phyloP scores from a whole-genome alignment of 2,113 vertebrate genomes.

The Typhlomys cinereus region DNA sequence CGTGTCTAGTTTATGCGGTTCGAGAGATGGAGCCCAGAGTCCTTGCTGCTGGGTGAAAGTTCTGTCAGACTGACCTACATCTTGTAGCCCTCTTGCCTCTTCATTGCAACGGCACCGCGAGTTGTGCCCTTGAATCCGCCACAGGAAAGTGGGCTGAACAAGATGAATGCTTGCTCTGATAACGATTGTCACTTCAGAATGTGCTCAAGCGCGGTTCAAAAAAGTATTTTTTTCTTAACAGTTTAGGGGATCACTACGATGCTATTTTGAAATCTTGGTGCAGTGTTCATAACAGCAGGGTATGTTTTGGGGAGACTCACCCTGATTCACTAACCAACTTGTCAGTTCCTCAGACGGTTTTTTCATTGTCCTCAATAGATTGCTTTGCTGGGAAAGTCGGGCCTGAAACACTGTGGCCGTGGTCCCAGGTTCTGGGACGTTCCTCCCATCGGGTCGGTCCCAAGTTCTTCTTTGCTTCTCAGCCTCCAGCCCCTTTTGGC shows the following conservation, averaged over 20 bases:
- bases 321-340: rapidly evolving
- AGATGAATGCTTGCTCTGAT: neutral
- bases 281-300: neutral
- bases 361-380: rapidly evolving
- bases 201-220: neutral
- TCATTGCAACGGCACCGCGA: neutral
- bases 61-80: neutral
- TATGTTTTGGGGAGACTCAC: rapidly evolving
- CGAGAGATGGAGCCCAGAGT: too few species aligned
- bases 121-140: neutral
- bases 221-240: neutral
- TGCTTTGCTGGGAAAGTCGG: rapidly evolving
- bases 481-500: neutral
- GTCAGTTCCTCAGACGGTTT: neutral
- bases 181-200: neutral
- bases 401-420: rapidly evolving
- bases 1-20: neutral
- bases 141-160: neutral
- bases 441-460: neutral
- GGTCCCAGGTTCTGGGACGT: rapidly evolving
- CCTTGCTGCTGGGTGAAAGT: neutral
- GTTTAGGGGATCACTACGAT: neutral
- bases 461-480: rapidly evolving
- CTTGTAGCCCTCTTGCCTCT: neutral
- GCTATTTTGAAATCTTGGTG: neutral